A percentile compares a stretch with the other conserved stretches of the same genome.
Evolutionary conservation across 1,140 invertebrate species (phyloP).

Genomic region (Hirudo medicinalis): DNA sequence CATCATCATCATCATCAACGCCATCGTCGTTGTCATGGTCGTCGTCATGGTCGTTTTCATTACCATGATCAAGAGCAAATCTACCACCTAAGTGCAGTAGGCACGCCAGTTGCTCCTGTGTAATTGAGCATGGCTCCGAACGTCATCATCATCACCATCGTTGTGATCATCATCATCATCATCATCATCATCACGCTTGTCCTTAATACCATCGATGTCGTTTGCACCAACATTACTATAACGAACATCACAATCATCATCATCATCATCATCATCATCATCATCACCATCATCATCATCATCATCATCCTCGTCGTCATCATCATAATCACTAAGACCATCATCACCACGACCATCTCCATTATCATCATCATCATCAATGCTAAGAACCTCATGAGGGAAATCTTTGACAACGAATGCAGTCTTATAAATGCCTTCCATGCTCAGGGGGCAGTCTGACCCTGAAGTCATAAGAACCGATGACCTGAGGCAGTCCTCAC

Average conservation of each 20-base stretch:
- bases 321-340: background rate
- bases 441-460: slow-evolving; percentile 50
- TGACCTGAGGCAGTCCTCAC: slow-evolving; percentile 44
- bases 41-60: too few relatives aligned
- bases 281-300: background rate
- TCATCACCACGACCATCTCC: background rate
- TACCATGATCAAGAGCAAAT: too few relatives aligned
- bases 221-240: background rate
- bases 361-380: background rate
- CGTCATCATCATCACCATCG: background rate
- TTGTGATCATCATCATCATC: background rate
- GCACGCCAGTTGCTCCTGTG: too few relatives aligned
- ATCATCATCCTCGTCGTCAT: background rate
- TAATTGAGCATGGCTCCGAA: too few relatives aligned
- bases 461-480: slow-evolving; percentile 42
- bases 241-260: background rate
- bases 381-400: slow-evolving; percentile 58
- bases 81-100: too few relatives aligned
- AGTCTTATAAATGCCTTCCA: slow-evolving; percentile 50
- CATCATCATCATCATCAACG: too few relatives aligned
- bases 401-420: slow-evolving; percentile 54
- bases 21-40: too few relatives aligned
- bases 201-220: background rate
- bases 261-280: slow-evolving; percentile 3
- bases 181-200: background rate